Evolutionary conservation across 2,113 vertebrate species (phyloP).

Genomic region (Neopipo cinnamomea): DNA sequence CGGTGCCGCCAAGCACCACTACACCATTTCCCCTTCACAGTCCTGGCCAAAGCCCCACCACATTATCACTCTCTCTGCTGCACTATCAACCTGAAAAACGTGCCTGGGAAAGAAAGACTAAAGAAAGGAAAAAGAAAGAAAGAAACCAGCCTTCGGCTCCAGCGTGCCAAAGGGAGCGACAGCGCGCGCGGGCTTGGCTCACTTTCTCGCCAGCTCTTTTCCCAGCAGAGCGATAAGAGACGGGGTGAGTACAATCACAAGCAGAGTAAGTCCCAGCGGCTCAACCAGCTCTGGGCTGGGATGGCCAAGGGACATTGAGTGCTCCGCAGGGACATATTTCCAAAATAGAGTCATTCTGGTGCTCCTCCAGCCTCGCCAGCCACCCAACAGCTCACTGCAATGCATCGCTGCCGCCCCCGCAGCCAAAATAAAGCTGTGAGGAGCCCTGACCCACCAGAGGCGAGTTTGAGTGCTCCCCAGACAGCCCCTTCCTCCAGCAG

Average conservation of each 20-base stretch:
- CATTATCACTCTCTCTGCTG: accelerated
- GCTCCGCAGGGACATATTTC: slow-evolving; percentile 71
- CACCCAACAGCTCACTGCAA: background rate
- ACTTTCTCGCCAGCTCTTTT: background rate
- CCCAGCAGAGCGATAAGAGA: slow-evolving; percentile 26
- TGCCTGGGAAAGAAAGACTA: background rate
- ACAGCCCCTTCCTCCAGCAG: background rate
- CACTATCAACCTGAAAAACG: accelerated
- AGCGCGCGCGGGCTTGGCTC: background rate
- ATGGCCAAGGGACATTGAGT: background rate
- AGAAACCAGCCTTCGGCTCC: background rate
- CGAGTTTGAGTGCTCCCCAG: background rate
- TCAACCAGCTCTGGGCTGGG: background rate
- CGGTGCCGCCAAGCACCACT: accelerated
- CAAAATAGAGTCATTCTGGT: slow-evolving; percentile 68
- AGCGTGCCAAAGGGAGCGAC: background rate
- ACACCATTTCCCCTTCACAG: accelerated
- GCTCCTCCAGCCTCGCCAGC: slow-evolving; percentile 18
- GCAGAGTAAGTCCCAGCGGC: slow-evolving; percentile 14
- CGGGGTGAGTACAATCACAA: background rate
- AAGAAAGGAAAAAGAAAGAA: background rate
- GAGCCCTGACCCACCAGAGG: background rate
- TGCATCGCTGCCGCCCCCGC: background rate
- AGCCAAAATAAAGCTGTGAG: slow-evolving; percentile 22
- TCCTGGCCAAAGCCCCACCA: background rate